phyloP scores from a whole-genome alignment of 2,888 invertebrate species.

The Zeuzera pyrina region DNA sequence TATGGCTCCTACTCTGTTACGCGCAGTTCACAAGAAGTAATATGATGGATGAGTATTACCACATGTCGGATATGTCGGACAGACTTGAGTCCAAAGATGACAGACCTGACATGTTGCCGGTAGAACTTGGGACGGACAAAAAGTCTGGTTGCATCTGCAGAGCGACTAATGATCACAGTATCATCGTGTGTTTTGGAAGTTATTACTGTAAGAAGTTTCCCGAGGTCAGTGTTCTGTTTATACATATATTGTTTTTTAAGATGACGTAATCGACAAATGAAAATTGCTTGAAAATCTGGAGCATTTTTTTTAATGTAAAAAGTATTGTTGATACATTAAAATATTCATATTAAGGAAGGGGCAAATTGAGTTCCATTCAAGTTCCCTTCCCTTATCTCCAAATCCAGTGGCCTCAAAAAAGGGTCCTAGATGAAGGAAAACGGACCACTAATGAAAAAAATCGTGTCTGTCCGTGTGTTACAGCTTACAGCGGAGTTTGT shows the following conservation, averaged over 20 bases:
- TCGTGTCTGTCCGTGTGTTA: too few species aligned
- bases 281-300: too few species aligned
- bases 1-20: conserved; percentile 56
- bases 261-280: too few species aligned
- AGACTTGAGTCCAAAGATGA: conserved; percentile 31
- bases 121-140: conserved; percentile 41
- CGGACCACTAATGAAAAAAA: too few species aligned
- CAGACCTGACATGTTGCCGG: conserved; percentile 34
- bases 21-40: conserved; percentile 40
- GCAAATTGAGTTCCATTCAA: too few species aligned
- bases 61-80: conserved; percentile 35
- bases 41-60: conserved; percentile 44
- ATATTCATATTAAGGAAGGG: too few species aligned
- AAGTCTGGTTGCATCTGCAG: conserved; percentile 68
- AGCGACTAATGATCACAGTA: conserved; percentile 32
- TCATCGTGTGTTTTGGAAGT: conserved; percentile 68
- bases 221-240: conserved; percentile 33
- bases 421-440: too few species aligned
- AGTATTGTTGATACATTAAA: too few species aligned
- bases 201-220: conserved; percentile 66
- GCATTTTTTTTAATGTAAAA: too few species aligned
- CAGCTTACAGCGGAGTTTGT: too few species aligned
- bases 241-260: neutral
- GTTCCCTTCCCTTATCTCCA: too few species aligned
- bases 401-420: too few species aligned